Conservation (phyloP, 1,140 invertebrate genomes). For the Zaprionus lachaisei region DNA sequence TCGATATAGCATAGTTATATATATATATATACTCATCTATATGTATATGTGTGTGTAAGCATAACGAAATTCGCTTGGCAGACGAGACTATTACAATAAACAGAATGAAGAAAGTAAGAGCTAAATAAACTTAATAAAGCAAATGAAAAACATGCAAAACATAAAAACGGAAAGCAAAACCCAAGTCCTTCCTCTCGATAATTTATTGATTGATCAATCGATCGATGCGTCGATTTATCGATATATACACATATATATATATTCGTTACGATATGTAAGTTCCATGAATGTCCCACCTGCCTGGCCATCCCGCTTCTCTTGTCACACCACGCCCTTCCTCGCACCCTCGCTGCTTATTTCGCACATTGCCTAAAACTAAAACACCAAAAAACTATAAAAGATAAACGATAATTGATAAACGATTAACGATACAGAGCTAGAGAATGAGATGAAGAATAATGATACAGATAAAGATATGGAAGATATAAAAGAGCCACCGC, state of each 20-base stretch:
- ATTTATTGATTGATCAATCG: slow-evolving; percentile 13
- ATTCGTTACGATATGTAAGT: slow-evolving; percentile 56
- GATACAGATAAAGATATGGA: slow-evolving; percentile 13
- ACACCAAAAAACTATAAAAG: slow-evolving; percentile 42
- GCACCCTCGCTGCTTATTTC: slow-evolving; percentile 25
- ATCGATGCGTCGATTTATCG: slow-evolving; percentile 28
- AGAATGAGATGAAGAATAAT: slow-evolving; percentile 2
- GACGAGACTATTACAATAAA: slow-evolving; percentile 25
- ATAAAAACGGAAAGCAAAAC: slow-evolving; percentile 35
- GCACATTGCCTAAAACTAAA: slow-evolving; percentile 35
- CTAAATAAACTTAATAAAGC: background rate
- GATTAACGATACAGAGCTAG: slow-evolving; percentile 5
- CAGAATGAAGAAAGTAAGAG: background rate
- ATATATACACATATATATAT: slow-evolving; percentile 29
- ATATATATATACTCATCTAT: slow-evolving; percentile 21
- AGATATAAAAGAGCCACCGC: slow-evolving; percentile 54
- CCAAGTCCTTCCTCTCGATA: slow-evolving; percentile 41
- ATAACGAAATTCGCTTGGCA: slow-evolving; percentile 44
- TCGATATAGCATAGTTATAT: slow-evolving; percentile 13
- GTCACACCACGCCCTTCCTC: slow-evolving; percentile 1
- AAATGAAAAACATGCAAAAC: background rate
- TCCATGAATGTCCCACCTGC: slow-evolving; percentile 79
- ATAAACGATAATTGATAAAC: slow-evolving; percentile 13
- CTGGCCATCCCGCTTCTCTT: slow-evolving; percentile 56
- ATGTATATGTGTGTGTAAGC: slow-evolving; percentile 28